Evolutionary conservation across 2,888 invertebrate genomes (phyloP).

Genomic region (Paralinhomoeus sp.): DNA sequence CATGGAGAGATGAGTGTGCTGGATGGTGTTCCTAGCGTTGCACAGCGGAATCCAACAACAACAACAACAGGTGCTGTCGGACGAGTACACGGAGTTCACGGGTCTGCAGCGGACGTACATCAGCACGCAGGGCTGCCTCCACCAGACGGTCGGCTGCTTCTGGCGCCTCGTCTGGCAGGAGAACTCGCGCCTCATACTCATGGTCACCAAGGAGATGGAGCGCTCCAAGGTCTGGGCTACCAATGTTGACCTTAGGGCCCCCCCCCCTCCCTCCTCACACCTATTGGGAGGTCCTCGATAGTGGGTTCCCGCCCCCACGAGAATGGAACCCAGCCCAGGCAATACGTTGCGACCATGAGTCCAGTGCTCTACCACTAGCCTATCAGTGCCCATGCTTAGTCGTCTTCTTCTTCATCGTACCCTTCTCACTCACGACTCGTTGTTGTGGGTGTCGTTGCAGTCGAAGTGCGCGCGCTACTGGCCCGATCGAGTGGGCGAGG

Average conservation of each 20-base stretch:
- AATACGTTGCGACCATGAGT: no score
- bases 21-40: no score
- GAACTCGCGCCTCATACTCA: constrained; percentile 84
- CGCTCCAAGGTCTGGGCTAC: constrained; percentile 42
- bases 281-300: no score
- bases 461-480: constrained; percentile 88
- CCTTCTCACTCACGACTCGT: background rate
- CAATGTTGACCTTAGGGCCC: no score
- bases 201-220: constrained; percentile 96
- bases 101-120: constrained; percentile 38
- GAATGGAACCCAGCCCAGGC: no score
- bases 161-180: constrained; percentile 99
- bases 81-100: constrained; percentile 8
- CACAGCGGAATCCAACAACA: no score
- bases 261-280: no score
- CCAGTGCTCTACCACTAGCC: no score
- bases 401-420: no score
- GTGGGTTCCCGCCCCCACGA: no score
- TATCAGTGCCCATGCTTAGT: no score
- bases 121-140: constrained; percentile 77
- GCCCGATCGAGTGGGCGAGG: constrained; percentile 42
- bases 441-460: constrained; percentile 27
- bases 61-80: constrained; percentile 6
- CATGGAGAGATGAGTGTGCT: no score
- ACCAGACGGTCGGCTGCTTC: constrained; percentile 71